Percentiles rank a stretch among this genome's conserved stretches.
These are phyloP conservation scores for Melieria picta DNA, from an alignment of 2,888 invertebrate species.

Conservation along the genomic window DNA sequence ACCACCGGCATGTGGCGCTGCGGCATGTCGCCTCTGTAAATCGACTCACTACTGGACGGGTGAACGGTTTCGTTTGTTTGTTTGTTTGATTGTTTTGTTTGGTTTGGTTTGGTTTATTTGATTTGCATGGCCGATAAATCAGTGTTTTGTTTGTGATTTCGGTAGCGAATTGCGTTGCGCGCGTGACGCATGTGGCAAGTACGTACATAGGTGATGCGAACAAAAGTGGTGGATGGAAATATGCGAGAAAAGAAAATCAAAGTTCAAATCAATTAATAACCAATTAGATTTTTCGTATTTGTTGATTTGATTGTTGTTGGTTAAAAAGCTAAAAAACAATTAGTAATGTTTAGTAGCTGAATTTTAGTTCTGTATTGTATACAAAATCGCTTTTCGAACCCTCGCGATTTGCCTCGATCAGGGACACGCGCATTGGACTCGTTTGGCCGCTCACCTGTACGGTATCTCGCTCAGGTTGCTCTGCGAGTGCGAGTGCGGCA, in stretches of 20 bases:
- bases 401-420: neutral
- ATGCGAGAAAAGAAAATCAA: constrained; percentile 33
- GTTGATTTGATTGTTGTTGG: neutral
- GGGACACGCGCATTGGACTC: neutral
- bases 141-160: constrained; percentile 16
- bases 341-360: neutral
- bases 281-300: neutral
- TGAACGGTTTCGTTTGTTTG: constrained; percentile 29
- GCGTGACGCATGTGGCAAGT: constrained; percentile 7
- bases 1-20: constrained; percentile 45
- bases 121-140: too few relatives aligned
- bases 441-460: constrained; percentile 73
- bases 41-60: constrained; percentile 54
- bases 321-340: constrained; percentile 34
- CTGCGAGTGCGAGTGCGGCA: constrained; percentile 89
- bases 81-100: constrained; percentile 19
- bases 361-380: neutral
- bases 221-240: constrained; percentile 32
- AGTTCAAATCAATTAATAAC: constrained; percentile 20
- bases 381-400: neutral
- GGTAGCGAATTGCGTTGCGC: neutral
- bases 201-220: constrained; percentile 21
- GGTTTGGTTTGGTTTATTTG: constrained; percentile 13
- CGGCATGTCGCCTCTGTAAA: constrained; percentile 63
- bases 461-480: constrained; percentile 89